Conservation (phyloP, 2,113 vertebrate species). For the Recurvirostra avosetta region DNA sequence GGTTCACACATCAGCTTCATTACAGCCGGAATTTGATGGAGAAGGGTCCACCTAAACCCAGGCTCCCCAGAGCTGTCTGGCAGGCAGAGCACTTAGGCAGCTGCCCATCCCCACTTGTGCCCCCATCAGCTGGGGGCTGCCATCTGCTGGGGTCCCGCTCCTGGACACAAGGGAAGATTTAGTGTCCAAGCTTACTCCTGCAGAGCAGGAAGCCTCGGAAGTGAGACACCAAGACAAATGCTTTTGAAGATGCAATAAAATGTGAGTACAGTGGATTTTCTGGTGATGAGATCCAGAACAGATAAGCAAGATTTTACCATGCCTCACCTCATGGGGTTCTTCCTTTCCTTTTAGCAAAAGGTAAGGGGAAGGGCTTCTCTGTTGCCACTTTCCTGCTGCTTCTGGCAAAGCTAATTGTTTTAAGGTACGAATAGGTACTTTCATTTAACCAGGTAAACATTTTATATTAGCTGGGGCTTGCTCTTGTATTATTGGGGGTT, state of each 20-base stretch:
- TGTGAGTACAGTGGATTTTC: neutral
- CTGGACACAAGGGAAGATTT: neutral
- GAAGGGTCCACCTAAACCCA: too few relatives aligned
- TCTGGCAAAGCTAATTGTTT: neutral
- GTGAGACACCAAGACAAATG: neutral
- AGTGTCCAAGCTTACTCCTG: neutral
- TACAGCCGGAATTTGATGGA: too few relatives aligned
- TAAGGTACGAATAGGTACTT: neutral
- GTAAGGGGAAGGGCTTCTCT: neutral
- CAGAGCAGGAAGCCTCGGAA: neutral
- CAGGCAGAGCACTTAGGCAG: too few relatives aligned
- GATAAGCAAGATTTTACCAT: neutral
- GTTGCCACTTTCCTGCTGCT: neutral
- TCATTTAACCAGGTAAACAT: neutral
- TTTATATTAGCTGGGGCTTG: neutral
- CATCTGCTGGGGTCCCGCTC: neutral
- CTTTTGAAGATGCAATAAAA: neutral
- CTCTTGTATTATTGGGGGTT: neutral
- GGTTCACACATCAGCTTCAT: too few relatives aligned
- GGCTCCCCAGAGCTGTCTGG: too few relatives aligned
- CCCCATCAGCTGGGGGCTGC: neutral
- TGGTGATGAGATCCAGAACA: neutral
- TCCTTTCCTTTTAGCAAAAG: neutral
- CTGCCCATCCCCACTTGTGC: fast-evolving
- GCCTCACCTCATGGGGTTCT: neutral